Evolutionary conservation across 1,140 invertebrate species (phyloP).

Genomic region (Drosophila melanica): DNA sequence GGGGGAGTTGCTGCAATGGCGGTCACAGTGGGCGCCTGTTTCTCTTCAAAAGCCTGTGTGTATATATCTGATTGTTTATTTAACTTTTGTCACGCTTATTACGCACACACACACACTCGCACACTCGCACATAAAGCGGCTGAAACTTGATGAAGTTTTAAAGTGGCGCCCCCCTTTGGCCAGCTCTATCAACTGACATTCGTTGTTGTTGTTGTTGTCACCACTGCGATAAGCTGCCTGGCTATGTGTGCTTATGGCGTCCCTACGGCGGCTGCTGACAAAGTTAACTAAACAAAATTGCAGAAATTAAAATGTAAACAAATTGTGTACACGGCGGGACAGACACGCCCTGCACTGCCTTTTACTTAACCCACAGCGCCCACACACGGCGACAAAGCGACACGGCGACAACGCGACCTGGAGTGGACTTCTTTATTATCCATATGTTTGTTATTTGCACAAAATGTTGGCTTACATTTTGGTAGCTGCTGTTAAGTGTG

Average conservation of each 20-base stretch:
- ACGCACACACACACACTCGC: constrained; percentile 44
- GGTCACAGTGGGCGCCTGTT: constrained; percentile 44
- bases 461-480: constrained; percentile 64
- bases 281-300: constrained; percentile 80
- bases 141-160: constrained; percentile 76
- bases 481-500: constrained; percentile 33
- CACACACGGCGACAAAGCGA: constrained; percentile 4
- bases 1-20: constrained; percentile 49
- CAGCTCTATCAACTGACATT: constrained; percentile 5
- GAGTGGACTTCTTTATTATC: constrained; percentile 47
- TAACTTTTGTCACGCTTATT: constrained; percentile 75
- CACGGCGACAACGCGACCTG: neutral
- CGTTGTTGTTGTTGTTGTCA: constrained; percentile 24
- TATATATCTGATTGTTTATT: constrained; percentile 50
- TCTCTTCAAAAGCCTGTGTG: constrained; percentile 7
- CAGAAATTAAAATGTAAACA: constrained; percentile 82
- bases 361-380: constrained; percentile 8
- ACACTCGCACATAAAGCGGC: neutral
- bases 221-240: constrained; percentile 64
- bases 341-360: constrained; percentile 32
- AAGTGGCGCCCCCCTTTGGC: constrained; percentile 30
- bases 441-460: constrained; percentile 48
- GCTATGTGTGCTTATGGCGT: constrained; percentile 53
- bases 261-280: constrained; percentile 40
- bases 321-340: constrained; percentile 57